A percentile compares a stretch with the other conserved stretches of the same genome.
Evolutionary conservation across 2,888 invertebrate species (phyloP).

Genomic region (Melieria crassipennis): DNA sequence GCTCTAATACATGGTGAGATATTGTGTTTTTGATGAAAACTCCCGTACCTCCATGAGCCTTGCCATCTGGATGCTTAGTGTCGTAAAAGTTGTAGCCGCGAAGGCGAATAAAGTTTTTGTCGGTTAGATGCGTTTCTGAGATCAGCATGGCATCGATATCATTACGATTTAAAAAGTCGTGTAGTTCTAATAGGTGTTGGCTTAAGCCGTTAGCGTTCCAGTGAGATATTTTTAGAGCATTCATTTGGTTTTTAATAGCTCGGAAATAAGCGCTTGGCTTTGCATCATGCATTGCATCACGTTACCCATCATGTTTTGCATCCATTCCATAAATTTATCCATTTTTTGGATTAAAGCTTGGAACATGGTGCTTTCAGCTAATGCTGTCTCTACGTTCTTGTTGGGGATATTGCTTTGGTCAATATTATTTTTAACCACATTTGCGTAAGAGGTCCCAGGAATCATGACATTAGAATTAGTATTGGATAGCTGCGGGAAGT

Average conservation of each 20-base stretch:
- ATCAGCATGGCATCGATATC: constrained; percentile 20
- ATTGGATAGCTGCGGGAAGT: not conserved
- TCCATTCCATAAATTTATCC: constrained; percentile 12
- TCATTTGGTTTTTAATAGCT: constrained; percentile 12
- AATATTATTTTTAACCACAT: not conserved
- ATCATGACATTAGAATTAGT: not conserved
- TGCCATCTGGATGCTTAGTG: no score
- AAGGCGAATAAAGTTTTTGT: constrained; percentile 7
- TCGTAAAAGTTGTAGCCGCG: not conserved
- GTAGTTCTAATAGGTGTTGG: constrained; percentile 11
- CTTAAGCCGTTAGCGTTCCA: constrained; percentile 18
- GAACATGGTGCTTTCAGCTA: not conserved
- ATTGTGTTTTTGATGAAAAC: no score
- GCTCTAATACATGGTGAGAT: no score
- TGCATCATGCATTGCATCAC: constrained; percentile 17
- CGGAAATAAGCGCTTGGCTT: not conserved
- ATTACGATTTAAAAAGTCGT: not conserved
- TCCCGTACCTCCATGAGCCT: no score
- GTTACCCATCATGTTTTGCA: constrained; percentile 4
- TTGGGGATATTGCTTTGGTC: not conserved
- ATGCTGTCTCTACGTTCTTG: not conserved
- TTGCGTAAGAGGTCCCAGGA: not conserved
- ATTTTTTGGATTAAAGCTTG: not conserved
- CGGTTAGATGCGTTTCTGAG: constrained; percentile 20
- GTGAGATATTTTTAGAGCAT: constrained; percentile 4